Evolutionary conservation across 2,888 invertebrate species (phyloP), one percentile per base, ranked within the genome.

Genomic region (Calameuta idolon): DNA sequence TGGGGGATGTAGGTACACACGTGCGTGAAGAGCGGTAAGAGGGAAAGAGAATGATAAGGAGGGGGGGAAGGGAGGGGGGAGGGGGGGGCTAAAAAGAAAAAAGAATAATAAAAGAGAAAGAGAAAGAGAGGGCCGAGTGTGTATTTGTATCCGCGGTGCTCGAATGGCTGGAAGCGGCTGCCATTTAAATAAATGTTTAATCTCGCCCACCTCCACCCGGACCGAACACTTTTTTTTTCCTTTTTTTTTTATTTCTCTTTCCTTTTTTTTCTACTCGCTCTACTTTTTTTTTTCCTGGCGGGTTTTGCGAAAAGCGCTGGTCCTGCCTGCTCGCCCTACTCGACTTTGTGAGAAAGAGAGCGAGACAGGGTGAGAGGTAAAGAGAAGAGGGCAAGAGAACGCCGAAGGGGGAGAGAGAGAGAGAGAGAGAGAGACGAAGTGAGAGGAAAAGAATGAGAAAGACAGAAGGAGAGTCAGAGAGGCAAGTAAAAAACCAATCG

Each of bases 111-210:
- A 55, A 55, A 55, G 23, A 55, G 55, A 1, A 55, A 23, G 9
- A 23, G 55, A 55, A 55, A 55, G 55, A 55, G 55, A 23, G 55
- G 55, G 23, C 23, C 55, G 55, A 55, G 74, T 76, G 79, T 76
- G 76, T 73, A 79, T 75, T 79, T 74, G 40, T 75, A 75, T 75
- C 74, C 74, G 74, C 74, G 74, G 40, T 80, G 75, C 77, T 79
- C 76, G 76, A 73, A 77, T 74, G 79, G 84, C 80, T 85, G 85
- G 87, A 86, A 88, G 86, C 87, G 87, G 86, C 88, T 87, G 88
- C 90, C 90, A 90, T 91, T 91, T 88, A 88, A 90, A 91, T 91
- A 90, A 91, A 91, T 91, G 90, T 91, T 91, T 91, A 91, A 91
- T 91, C 91, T 91, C 88, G 87, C 89, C 87, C 85, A 82, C 83